phyloP scores from a whole-genome alignment of 2,888 invertebrate genomes.

The Xanthia icteritia region DNA sequence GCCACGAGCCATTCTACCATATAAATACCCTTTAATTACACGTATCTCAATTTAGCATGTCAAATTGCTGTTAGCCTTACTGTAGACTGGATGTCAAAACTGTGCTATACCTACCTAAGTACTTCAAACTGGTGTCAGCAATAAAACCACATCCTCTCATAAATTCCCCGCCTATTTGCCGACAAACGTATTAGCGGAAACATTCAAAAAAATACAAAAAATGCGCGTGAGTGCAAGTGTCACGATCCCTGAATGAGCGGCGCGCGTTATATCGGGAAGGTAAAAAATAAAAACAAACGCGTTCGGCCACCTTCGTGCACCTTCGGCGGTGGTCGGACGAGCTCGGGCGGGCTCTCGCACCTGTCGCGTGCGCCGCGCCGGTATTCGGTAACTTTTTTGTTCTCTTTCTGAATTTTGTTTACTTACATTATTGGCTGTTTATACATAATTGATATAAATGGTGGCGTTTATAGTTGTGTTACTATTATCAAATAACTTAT shows the following conservation, averaged over 20 bases:
- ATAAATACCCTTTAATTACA: background rate
- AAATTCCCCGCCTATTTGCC: conserved; percentile 67
- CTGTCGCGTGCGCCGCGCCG: conserved; percentile 65
- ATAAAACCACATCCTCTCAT: conserved; percentile 45
- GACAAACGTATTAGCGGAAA: conserved; percentile 64
- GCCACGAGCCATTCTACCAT: background rate
- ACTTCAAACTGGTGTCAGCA: conserved; percentile 24
- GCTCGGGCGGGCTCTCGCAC: conserved; percentile 55
- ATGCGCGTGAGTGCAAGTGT: conserved; percentile 69
- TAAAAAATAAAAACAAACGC: conserved; percentile 73
- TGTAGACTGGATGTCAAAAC: conserved; percentile 1
- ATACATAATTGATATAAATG: conserved; percentile 41
- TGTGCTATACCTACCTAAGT: background rate
- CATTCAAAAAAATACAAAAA: conserved; percentile 64
- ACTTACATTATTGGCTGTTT: conserved; percentile 55
- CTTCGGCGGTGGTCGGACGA: conserved; percentile 59
- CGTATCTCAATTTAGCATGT: background rate
- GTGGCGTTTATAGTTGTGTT: background rate
- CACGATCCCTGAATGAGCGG: conserved; percentile 79
- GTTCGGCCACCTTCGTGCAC: conserved; percentile 65
- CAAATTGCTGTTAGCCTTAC: background rate
- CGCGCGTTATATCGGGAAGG: conserved; percentile 76
- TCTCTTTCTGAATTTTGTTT: conserved; percentile 50
- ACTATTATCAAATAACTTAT: conserved; percentile 8
- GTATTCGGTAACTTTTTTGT: conserved; percentile 58